phyloP scores from a whole-genome alignment of 2,797 vertebrate species.

The Sebastes vulpes region DNA sequence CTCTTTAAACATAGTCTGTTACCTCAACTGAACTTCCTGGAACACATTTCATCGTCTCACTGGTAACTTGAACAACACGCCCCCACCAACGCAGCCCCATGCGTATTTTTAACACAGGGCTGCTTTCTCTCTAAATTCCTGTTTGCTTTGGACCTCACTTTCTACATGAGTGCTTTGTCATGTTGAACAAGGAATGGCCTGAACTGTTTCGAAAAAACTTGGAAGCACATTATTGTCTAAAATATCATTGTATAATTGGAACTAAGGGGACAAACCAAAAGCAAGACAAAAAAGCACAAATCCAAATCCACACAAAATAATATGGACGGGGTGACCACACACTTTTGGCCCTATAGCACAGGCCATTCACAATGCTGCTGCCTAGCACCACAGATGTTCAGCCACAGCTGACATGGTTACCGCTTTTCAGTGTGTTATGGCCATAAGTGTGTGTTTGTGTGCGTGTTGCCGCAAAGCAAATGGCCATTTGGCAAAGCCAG shows the following conservation, averaged over 20 bases:
- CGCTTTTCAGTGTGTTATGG: conserved; percentile 27
- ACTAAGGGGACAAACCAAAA: neutral
- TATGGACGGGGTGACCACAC: neutral
- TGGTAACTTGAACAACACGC: neutral
- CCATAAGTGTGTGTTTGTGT: conserved; percentile 47
- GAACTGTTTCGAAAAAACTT: neutral
- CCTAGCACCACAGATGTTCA: conserved; percentile 39
- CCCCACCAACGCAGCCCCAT: neutral
- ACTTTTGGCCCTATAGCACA: neutral
- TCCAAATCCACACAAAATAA: neutral
- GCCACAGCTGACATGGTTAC: conserved; percentile 47
- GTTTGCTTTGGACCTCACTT: neutral
- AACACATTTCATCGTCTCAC: neutral
- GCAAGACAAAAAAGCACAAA: neutral
- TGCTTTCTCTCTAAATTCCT: neutral
- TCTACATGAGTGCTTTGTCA: neutral
- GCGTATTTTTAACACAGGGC: too few relatives aligned
- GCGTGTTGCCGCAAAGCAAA: conserved; percentile 67
- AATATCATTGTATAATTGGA: neutral
- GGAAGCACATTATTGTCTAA: neutral
- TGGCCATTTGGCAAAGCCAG: conserved; percentile 73
- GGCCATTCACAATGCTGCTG: conserved; percentile 1
- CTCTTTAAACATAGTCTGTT: neutral
- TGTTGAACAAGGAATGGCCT: neutral
- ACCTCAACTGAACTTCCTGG: neutral